phyloP scores from a whole-genome alignment of 2,888 invertebrate species.

The Zaprionus obscuricornis region DNA sequence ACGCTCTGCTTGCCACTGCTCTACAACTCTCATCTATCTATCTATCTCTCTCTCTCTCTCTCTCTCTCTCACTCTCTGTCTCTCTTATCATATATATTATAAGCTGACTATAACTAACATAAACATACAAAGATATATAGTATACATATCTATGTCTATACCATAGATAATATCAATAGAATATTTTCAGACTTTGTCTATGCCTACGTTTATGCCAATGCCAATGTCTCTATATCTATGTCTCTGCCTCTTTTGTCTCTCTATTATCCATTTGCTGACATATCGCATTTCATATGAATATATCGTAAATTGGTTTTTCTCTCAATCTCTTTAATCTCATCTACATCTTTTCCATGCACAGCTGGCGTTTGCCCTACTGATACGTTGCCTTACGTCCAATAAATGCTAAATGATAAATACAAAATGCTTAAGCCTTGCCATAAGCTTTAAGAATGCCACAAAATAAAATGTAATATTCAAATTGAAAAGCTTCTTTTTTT shows the following conservation, averaged over 20 bases:
- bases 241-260: too few relatives aligned
- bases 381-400: constrained; percentile 78
- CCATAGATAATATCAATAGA: too few relatives aligned
- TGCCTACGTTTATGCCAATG: too few relatives aligned
- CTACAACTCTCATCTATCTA: constrained; percentile 13
- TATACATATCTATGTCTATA: too few relatives aligned
- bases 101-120: too few relatives aligned
- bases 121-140: too few relatives aligned
- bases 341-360: constrained; percentile 69
- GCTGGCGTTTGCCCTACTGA: constrained; percentile 79
- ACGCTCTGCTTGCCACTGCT: constrained; percentile 53
- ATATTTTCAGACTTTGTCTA: too few relatives aligned
- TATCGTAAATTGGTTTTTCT: constrained; percentile 9
- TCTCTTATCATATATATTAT: not conserved
- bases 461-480: constrained; percentile 68
- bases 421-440: constrained; percentile 48
- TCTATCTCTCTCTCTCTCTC: not conserved
- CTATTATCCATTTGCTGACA: too few relatives aligned
- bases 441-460: constrained; percentile 65
- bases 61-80: constrained; percentile 26
- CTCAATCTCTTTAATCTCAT: constrained; percentile 35
- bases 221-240: too few relatives aligned
- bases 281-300: too few relatives aligned
- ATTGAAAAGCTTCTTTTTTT: constrained; percentile 69
- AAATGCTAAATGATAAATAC: too few relatives aligned